Base-by-base conservation (phyloP, 1,140 invertebrate genomes). In the Oreohelix idahoensis region DNA sequence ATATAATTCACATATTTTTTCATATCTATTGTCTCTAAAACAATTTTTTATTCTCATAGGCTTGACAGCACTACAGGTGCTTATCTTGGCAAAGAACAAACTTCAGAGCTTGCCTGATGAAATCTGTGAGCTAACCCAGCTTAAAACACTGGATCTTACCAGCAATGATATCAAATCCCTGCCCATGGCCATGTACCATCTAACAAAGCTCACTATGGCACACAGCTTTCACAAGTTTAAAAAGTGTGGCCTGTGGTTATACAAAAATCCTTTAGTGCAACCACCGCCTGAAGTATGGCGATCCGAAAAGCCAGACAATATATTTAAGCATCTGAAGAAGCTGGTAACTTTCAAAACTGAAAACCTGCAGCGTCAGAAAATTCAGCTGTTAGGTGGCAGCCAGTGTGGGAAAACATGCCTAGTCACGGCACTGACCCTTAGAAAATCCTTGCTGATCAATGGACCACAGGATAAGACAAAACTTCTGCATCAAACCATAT, bases 171-270 rank as follows among this genome's bases (percentile, higher is more conserved):
- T 93, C 38, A 85, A 84, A 45, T 69, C 80, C 32, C 84, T 93
- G 63, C 92, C 92, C 26, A 87, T 91, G 86, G 86, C 87, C 36
- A 80, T 93, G 74, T 87, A 89, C 77, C 85, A 87, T 15, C 83
- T 93, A 83, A 86, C 85, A 39, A 89, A 88, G 13, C 76, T 93
- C 1, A 88, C 84, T 20, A 85, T 78, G 32, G 90, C 91, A 23
- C 92, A 93, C 76, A 88, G 86, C 17, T 93, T 90, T 75, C 82
- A 87, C 38, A 89, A 90, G 73, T 85, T 92, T 2, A 76, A 86
- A 13, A 92, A 92, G 85, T 80, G 86, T 84, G 92, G 92, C 13
- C 83, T 93, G 39, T 93, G 92, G 92, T 83, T 93, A 36, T 90
- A 92, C 83, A 89, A 90, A 58, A 93, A 93, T 79, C 92, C 92